These are phyloP conservation scores for Mixornis gularis DNA, from an alignment of 2,113 vertebrate species.

Conservation along the genomic window DNA sequence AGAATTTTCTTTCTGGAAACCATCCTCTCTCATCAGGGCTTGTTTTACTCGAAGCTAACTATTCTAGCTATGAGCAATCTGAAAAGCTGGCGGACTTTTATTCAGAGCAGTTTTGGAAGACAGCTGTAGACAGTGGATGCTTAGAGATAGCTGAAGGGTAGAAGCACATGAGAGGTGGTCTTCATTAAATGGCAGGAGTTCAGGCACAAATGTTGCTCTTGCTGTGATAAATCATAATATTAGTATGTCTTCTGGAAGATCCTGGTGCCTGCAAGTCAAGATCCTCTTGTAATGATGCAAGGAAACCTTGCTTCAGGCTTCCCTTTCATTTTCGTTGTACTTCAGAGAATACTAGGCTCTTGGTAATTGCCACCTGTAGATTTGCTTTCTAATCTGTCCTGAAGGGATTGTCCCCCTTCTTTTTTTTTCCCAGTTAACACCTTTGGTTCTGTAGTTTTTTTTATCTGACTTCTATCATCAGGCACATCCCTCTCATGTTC, in stretches of 20 bases:
- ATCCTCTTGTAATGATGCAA: accelerated
- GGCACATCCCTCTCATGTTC: accelerated
- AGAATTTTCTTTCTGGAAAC: not conserved
- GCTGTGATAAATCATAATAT: not conserved
- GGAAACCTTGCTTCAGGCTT: not conserved
- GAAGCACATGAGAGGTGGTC: not conserved
- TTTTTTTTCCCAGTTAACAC: not conserved
- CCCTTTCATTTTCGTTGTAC: not conserved
- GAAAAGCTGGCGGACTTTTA: not conserved
- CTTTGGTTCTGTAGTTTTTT: not conserved
- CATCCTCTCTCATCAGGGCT: not conserved
- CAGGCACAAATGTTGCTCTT: not conserved
- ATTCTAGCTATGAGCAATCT: not conserved
- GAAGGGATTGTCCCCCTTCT: not conserved
- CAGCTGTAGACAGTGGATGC: not conserved
- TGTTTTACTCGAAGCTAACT: not conserved
- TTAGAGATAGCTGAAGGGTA: not conserved
- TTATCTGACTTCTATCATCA: not conserved
- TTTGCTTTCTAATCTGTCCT: not conserved
- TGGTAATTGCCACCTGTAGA: not conserved
- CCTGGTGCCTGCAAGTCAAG: not conserved
- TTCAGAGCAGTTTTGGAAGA: not conserved
- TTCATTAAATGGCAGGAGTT: not conserved
- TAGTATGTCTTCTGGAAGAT: not conserved
- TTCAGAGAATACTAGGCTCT: not conserved